Evolutionary conservation across 2,888 invertebrate genomes (phyloP).

Genomic region (Lamproptera curius): DNA sequence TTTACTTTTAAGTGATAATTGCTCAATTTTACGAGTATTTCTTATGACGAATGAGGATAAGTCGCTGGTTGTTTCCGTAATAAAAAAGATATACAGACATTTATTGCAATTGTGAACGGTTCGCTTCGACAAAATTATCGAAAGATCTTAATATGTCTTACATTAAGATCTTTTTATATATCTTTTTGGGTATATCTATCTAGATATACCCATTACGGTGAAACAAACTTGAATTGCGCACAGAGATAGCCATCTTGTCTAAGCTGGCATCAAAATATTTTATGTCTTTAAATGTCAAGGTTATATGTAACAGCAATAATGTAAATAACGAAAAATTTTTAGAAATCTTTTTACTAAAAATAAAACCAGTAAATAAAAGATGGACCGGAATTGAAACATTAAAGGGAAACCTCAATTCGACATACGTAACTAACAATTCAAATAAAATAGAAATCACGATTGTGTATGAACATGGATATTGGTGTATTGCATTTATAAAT

Average conservation of each 20-base stretch:
- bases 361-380: slow-evolving; percentile 40
- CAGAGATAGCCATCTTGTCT: too few relatives aligned
- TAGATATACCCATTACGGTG: too few relatives aligned
- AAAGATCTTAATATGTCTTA: too few relatives aligned
- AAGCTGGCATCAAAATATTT: too few relatives aligned
- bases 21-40: slow-evolving; percentile 63
- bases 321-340: slow-evolving; percentile 26
- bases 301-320: slow-evolving; percentile 18
- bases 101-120: too few relatives aligned
- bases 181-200: too few relatives aligned
- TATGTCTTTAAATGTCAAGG: too few relatives aligned
- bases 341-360: slow-evolving; percentile 24
- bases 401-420: slow-evolving; percentile 16
- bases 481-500: slow-evolving; percentile 25
- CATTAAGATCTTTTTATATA: too few relatives aligned
- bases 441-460: slow-evolving; percentile 20
- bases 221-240: too few relatives aligned
- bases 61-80: slow-evolving; percentile 25
- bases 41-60: slow-evolving; percentile 25
- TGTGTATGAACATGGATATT: slow-evolving; percentile 30
- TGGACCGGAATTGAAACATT: slow-evolving; percentile 53
- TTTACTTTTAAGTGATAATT: slow-evolving; percentile 66
- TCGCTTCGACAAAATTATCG: too few relatives aligned
- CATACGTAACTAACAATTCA: slow-evolving; percentile 4
- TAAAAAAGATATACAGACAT: neutral